A percentile compares a stretch with the other conserved stretches of the same genome.
Conservation (phyloP, 2,113 vertebrate genomes). For the Erythrolamprus reginae region DNA sequence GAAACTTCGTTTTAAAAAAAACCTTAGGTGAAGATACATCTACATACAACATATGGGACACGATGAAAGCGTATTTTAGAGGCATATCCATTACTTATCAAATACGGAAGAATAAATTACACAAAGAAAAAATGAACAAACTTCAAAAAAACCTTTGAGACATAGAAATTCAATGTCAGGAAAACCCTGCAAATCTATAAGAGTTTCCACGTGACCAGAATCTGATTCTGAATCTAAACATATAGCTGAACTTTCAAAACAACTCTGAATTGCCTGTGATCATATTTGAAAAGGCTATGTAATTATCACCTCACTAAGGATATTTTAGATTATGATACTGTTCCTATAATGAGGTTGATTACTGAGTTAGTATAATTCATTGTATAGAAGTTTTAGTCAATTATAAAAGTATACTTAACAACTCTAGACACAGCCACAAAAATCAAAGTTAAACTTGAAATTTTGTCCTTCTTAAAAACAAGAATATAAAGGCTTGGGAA, state of each 20-base stretch:
- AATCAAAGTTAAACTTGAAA: background rate
- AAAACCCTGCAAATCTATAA: background rate
- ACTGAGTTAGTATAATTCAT: background rate
- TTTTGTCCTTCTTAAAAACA: background rate
- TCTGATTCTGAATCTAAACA: background rate
- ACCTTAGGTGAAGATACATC: no score
- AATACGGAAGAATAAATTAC: no score
- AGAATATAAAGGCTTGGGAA: background rate
- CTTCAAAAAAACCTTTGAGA: no score
- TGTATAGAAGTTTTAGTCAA: background rate
- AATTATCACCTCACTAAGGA: background rate
- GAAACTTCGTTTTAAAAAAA: no score
- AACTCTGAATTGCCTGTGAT: background rate
- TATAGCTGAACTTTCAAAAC: background rate
- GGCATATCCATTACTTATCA: no score
- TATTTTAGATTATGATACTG: background rate
- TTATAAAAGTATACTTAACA: background rate
- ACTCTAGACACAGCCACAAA: background rate
- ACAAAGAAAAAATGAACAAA: no score
- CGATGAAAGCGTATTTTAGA: no score
- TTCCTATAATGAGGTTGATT: background rate
- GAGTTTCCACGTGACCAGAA: background rate
- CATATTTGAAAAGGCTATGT: background rate
- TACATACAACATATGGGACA: no score
- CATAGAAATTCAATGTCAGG: no score